These are phyloP conservation scores for Chloromyia formosa DNA, from an alignment of 2,888 invertebrate genomes.

Conservation along the genomic window DNA sequence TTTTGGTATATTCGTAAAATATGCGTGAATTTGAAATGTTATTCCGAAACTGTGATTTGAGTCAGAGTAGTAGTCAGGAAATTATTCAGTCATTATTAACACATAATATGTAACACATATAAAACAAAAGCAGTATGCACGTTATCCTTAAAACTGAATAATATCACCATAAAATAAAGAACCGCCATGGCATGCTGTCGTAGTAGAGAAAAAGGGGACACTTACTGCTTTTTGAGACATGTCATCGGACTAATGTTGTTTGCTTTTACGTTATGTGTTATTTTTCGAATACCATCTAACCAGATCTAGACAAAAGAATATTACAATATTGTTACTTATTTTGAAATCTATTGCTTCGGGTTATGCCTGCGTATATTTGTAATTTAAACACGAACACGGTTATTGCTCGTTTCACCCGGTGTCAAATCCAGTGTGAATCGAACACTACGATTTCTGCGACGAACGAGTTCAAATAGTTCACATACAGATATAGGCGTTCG, in stretches of 20 bases:
- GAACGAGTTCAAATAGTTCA: no score
- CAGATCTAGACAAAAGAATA: conserved; percentile 77
- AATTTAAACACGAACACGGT: no score
- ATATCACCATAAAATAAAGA: neutral
- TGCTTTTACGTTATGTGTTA: conserved; percentile 98
- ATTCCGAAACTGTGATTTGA: conserved; percentile 52
- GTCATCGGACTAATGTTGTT: conserved; percentile 99
- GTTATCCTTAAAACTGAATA: neutral
- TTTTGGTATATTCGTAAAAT: no score
- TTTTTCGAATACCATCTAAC: conserved; percentile 92
- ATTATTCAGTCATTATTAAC: conserved; percentile 27
- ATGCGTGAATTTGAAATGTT: neutral
- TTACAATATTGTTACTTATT: neutral
- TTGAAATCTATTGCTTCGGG: no score
- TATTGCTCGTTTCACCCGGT: no score
- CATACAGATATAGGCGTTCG: no score
- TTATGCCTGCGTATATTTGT: no score
- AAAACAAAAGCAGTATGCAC: conserved; percentile 28
- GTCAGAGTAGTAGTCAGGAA: neutral
- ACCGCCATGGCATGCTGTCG: neutral
- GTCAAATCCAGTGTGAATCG: no score
- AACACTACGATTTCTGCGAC: no score
- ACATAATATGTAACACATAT: conserved; percentile 23
- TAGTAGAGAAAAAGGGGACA: conserved; percentile 56
- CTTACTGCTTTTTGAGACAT: conserved; percentile 99